These are phyloP conservation scores for Apolygus lucorum DNA, from an alignment of 1,140 invertebrate genomes.

Conservation along the genomic window DNA sequence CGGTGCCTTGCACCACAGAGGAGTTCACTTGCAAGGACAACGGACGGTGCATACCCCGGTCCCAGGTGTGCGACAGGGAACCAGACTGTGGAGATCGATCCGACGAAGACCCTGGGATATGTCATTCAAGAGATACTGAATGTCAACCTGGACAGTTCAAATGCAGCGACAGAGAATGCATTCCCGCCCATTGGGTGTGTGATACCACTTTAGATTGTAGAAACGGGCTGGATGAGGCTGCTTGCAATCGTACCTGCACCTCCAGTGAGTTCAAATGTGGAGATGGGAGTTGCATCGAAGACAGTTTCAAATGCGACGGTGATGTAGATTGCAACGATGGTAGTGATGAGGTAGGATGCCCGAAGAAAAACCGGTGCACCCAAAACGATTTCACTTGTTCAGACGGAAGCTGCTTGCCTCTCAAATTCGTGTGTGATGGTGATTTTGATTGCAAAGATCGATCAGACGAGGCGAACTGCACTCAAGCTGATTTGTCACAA, in stretches of 20 bases:
- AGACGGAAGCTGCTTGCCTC: constrained; percentile 26
- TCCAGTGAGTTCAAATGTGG: constrained; percentile 71
- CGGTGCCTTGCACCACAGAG: constrained; percentile 37
- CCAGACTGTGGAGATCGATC: constrained; percentile 49
- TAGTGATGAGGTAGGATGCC: constrained; percentile 45
- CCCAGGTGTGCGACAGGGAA: constrained; percentile 46
- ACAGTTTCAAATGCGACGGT: constrained; percentile 60
- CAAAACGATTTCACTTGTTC: neutral
- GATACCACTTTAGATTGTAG: constrained; percentile 50
- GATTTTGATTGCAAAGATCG: constrained; percentile 55
- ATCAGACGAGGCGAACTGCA: constrained; percentile 45
- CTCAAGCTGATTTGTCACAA: constrained; percentile 34
- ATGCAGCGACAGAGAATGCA: constrained; percentile 48
- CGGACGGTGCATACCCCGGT: constrained; percentile 43
- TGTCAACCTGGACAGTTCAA: constrained; percentile 41
- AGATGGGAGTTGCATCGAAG: constrained; percentile 55
- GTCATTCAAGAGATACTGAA: constrained; percentile 40
- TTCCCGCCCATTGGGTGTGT: constrained; percentile 42
- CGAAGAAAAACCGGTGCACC: neutral
- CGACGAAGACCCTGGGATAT: constrained; percentile 43
- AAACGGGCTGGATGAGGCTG: constrained; percentile 59
- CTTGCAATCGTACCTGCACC: constrained; percentile 61
- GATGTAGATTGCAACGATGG: constrained; percentile 54
- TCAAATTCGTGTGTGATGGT: constrained; percentile 63
- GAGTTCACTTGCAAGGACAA: constrained; percentile 43